Base-by-base conservation (phyloP, 2,888 invertebrate genomes). In the Argyresthia albistria region DNA sequence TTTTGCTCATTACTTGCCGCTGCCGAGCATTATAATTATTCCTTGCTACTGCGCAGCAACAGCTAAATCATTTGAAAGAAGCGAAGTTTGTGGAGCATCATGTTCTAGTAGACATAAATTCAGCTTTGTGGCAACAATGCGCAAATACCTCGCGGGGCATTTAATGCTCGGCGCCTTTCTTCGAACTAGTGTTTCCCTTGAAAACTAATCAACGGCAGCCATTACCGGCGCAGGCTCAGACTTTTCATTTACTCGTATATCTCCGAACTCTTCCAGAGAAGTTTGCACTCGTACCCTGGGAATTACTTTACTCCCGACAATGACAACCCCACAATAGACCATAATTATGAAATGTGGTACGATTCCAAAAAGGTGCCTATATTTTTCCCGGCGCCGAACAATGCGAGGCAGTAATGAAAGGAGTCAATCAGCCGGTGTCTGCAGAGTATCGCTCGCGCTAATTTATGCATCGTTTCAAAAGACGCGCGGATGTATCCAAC, bases 311-410 rank as follows among this genome's bases (percentile, higher is more conserved):
- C 68, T 69, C 67, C 70, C 63, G 77, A 80, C 86, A 78, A 75
- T 73, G 64, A 25, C 25, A 25, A 25, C 25, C 25, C 72, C 78
- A 87, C 87, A 87, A 87, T 87, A 82, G 83, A 77, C 87, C 82
- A 86, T 87, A 86, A 87, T 87, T 86, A 84, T 86, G 87, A 87
- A 84, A 84, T 84, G 86, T 84, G 83, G 83, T 78, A 82, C 77
- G 75, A 83, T 81, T 81, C 74, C 68, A 64, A 76, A 76, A 72
- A 76, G 76, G 76, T 73, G 36, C 10, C 10, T 11, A 15, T 15
- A 83, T 83, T 83, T 86, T 86, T 81, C 78, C 70, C 66, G 66
- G 63, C 65, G 64, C 64, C 76, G 84, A 83, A 86, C 87, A 86
- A 87, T 83, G 77, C 71, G 65, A 62, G 67, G 59, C 77, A 58